phyloP scores from a whole-genome alignment of 92 coral and sea anemone species.

The Palythoa caribaeorum region DNA sequence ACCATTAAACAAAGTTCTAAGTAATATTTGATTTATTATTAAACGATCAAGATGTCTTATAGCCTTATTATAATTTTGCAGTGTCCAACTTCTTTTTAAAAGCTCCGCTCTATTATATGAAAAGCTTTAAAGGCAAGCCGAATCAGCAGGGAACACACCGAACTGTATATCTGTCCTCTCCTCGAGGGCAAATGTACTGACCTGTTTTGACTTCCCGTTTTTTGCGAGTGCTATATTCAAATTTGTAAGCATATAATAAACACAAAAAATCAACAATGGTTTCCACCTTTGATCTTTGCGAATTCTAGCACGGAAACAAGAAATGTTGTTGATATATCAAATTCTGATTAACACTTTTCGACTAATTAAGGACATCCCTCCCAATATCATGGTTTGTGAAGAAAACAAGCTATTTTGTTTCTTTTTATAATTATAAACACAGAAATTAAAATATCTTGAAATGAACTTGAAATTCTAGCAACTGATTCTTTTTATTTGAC shows the following conservation, averaged over 20 bases:
- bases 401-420: too few relatives aligned
- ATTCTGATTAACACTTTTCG: too few relatives aligned
- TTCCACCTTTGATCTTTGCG: too few relatives aligned
- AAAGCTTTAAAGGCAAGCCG: neutral
- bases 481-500: too few relatives aligned
- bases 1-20: neutral
- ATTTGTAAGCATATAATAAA: neutral
- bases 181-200: neutral
- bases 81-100: neutral
- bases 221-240: neutral
- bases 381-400: too few relatives aligned
- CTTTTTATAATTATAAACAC: too few relatives aligned
- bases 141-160: neutral
- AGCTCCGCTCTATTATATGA: neutral
- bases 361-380: too few relatives aligned
- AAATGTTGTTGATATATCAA: too few relatives aligned
- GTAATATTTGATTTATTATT: neutral
- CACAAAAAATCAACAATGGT: neutral
- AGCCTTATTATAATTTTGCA: neutral
- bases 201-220: neutral
- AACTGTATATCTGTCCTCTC: neutral
- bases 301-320: too few relatives aligned
- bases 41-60: neutral
- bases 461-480: too few relatives aligned
- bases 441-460: too few relatives aligned